These are phyloP conservation scores for Oasisia sp. DNA, from an alignment of 2,888 invertebrate species.

Conservation along the genomic window DNA sequence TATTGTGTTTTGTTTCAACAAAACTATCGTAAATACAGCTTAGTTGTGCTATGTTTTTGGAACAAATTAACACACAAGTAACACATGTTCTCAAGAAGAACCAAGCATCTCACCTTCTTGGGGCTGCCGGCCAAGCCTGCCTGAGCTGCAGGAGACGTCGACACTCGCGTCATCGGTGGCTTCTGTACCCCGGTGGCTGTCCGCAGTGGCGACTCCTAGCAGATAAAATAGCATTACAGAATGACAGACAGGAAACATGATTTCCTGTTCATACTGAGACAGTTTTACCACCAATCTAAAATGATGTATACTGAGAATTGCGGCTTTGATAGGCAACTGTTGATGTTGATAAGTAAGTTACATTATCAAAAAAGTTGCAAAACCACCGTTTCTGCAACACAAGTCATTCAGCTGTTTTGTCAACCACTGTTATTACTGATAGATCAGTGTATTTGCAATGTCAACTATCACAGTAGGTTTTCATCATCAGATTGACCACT, in stretches of 20 bases:
- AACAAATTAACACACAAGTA: background rate
- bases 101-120: background rate
- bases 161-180: conserved; percentile 29
- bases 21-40: background rate
- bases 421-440: too few species aligned
- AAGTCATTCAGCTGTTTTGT: too few species aligned
- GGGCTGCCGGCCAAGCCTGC: background rate
- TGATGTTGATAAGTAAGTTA: too few species aligned
- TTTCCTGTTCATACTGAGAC: too few species aligned
- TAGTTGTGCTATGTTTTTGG: background rate
- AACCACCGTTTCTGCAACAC: too few species aligned
- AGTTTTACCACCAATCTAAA: too few species aligned
- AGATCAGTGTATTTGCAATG: too few species aligned
- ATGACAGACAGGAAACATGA: background rate
- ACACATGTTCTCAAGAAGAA: background rate
- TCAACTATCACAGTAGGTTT: too few species aligned
- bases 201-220: conserved; percentile 55
- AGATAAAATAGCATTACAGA: conserved; percentile 21
- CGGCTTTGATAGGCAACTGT: too few species aligned
- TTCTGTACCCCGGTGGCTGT: conserved; percentile 37
- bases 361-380: too few species aligned
- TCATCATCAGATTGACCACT: too few species aligned
- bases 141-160: background rate
- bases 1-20: background rate
- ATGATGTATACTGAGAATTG: too few species aligned